Evolutionary conservation across 2,113 vertebrate species (phyloP), one percentile per base, ranked within the genome.

Genomic region (Lagenorhynchus albirostris): DNA sequence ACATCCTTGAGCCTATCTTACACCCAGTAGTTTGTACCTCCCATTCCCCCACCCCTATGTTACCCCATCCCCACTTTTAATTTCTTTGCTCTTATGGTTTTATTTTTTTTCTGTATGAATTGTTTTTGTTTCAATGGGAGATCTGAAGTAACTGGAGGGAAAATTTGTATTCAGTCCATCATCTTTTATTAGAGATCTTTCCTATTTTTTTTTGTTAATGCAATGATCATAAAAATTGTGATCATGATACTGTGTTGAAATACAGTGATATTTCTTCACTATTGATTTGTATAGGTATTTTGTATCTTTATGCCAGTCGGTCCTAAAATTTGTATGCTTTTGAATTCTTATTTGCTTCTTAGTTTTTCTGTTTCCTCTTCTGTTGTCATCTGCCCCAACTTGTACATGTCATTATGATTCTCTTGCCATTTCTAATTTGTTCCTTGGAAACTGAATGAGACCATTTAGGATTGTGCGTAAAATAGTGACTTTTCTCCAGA

Each of bases 361-460:
- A 84, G 5, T 93, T 91, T 95, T 79, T 79, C 50, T 58, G 26
- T 76, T 95, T 92, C 31, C 1, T 65, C 9, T 60, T 60, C 76
- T 76, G 4, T 82, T 85, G 50, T 92, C 73, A 62, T 53, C 20
- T 77, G 53, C 20, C 41, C 15, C 6, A 86, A 33, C 55, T 92
- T 44, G 47, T 8, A 67, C 6, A n/a, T 88, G 41, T 50, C 55
- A 60, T 92, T 91, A 47, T 55, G 81, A 93, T 91, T 93, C 23
- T 38, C 18, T 97, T 89, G 70, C 63, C 44, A 74, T 83, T 97
- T 85, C 47, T 87, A 8, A 14, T 89, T 96, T 93, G 53, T 53
- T 84, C 14, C 60, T 96, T 94, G 77, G 71, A 85, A 85, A 84
- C 26, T 33, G n/a, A 91, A n/a, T 80, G 81, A 83, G 65, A 95